These are phyloP conservation scores for Sarcoramphus papa DNA, from an alignment of 2,797 vertebrate genomes.

Conservation along the genomic window DNA sequence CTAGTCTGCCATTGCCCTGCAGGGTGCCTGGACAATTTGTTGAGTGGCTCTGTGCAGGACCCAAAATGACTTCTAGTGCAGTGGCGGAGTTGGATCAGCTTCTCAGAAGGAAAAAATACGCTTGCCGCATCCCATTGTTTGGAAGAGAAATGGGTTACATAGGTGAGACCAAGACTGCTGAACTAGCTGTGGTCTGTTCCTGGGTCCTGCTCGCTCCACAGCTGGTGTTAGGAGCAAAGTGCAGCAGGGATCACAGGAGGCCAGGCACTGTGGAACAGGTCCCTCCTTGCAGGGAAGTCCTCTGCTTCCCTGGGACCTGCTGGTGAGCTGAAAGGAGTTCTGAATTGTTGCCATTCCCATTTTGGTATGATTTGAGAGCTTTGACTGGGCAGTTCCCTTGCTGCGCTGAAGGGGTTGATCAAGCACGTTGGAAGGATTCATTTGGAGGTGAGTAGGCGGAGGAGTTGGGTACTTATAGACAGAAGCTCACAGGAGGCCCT, in stretches of 20 bases:
- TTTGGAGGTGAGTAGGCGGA: slow-evolving; percentile 27
- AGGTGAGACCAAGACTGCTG: not conserved
- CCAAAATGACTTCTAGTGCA: not conserved
- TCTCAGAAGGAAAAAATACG: not conserved
- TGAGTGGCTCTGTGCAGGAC: not conserved
- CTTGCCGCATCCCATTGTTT: not conserved
- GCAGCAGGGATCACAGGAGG: not conserved
- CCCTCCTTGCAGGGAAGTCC: not conserved
- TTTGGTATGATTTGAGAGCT: not conserved
- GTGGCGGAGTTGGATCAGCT: not conserved
- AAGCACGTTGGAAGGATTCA: not conserved
- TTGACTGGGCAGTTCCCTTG: not conserved
- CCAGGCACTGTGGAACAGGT: not conserved
- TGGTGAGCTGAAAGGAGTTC: not conserved
- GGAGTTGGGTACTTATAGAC: slow-evolving; percentile 27
- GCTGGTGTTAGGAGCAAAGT: not conserved
- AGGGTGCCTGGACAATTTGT: not conserved
- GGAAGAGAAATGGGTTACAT: not conserved
- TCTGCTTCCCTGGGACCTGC: not conserved
- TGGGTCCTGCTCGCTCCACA: not conserved
- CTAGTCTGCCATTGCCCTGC: not conserved
- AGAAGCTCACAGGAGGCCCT: slow-evolving; percentile 33
- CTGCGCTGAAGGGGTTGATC: not conserved
- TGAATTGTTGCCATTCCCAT: not conserved
- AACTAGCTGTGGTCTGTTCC: not conserved